Evolutionary conservation across 2,797 vertebrate genomes (phyloP), one percentile per base, ranked within the genome.

Genomic region (Tragelaphus oryx): DNA sequence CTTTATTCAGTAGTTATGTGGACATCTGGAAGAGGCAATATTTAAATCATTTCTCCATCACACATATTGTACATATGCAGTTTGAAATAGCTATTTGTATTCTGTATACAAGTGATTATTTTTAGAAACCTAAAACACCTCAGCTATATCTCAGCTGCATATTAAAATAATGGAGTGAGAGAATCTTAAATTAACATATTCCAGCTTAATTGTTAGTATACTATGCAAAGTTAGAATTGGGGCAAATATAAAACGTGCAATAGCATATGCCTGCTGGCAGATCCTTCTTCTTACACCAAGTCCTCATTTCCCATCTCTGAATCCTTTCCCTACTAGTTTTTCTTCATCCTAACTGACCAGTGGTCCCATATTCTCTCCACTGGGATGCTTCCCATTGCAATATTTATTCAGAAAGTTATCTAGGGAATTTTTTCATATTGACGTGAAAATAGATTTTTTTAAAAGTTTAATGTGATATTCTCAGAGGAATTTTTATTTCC

Each of bases 61-160:
- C 48, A 17, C 13, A 81, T 87, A 91, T 76, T 87, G 2, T 89
- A 71, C 8, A 83, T 33, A 68, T 12, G 30, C 83, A 94, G 17
- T 75, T 93, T 78, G 80, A 85, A 96, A 85, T 85, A 87, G 74
- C 30, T 74, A 16, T 65, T 87, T 87, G 28, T 59, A 62, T 62
- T 94, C 52, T 96, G 4, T 85, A 76, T 55, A 65, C 9, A 80
- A 71, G 37, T 41, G 6, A 13, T 76, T 84, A 93, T 90, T 89
- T 97, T 96, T 95, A 78, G 87, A 96, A 84, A 59, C 28, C 60
- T 79, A 68, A 80, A n/a, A 80, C 11, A 60, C 87, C 37, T 95
- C 48, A 93, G 48, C 24, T 88, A 60, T 95, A 37, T 88, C 74
- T 89, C 65, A 26, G 28, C 37, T 94, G 28, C 68, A 93, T 87